Base-by-base conservation (phyloP, 2,888 invertebrate genomes). In the Glaucopsyche alexis region DNA sequence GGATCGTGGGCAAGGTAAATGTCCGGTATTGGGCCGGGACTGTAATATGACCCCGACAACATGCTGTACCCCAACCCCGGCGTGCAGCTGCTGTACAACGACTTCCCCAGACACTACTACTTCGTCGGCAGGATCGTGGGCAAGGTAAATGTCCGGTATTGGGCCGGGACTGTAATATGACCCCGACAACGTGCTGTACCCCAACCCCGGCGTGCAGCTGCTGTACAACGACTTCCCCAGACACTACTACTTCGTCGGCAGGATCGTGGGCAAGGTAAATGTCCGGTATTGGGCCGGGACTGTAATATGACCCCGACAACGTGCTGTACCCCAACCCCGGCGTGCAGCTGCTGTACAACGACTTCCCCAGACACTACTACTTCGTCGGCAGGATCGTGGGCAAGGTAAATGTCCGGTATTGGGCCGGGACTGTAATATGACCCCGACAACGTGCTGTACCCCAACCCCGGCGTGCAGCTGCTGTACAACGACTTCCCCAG, bases 21-120 rank as follows among this genome's bases (percentile, higher is more conserved):
- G 9, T 14, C 38, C n/a, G 9, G 19, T 47, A 47, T 29, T 29
- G 4, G 29, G 29, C 29, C 2, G 29, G 29, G 29, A 29, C 29
- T 29, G n/a, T n/a, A n/a, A 29, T 29, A 29, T 29, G 29, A 29
- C 4, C 29, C 29, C 76, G 98, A 99, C 87, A 97, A 98, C 84
- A 96, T 98, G 90, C 90, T 99, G 52, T 99, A 99, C 87, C 99
- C 99, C 0, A 99, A 99, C 90, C 99, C 99, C 0, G 96, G 97
- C 71, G 98, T 98, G 6, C 95, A 96, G 80, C 93, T 98, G 74
- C 90, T 98, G n/a, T 95, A 97, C 55, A 96, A 96, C 45, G 96
- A 98, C 85, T 98, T 95, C 82, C 95, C 95, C 0, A 95, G 96
- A 81, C 99, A 99, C 88, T 99, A 97, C 85, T 98, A 95, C 87